Conservation (phyloP, 2,797 vertebrate genomes). For the Artibeus lituratus region DNA sequence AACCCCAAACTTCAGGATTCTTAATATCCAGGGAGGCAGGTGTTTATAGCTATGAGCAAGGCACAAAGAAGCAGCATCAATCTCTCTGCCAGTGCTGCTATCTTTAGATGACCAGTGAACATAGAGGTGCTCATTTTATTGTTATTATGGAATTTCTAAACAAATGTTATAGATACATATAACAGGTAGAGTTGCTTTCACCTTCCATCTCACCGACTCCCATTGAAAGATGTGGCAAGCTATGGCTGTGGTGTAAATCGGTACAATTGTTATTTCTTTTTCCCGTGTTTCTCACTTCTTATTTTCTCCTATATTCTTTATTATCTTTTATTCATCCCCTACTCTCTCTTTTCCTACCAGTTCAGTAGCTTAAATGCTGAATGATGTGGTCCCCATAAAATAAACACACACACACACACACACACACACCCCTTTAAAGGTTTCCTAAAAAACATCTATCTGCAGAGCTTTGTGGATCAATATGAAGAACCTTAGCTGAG, state of each 20-base stretch:
- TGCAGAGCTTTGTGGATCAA: background rate
- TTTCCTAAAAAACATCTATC: background rate
- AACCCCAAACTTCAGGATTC: background rate
- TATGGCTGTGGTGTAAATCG: background rate
- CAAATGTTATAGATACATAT: background rate
- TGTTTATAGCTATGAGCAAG: background rate
- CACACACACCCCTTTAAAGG: background rate
- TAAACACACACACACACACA: background rate
- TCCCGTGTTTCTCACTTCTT: background rate
- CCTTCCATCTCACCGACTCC: background rate
- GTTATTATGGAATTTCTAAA: background rate
- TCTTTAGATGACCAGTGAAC: background rate
- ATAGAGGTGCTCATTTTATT: background rate
- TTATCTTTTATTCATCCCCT: background rate
- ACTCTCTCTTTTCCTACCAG: background rate
- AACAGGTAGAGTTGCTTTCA: background rate
- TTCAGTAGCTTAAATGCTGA: background rate
- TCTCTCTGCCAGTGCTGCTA: background rate
- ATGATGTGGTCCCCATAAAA: background rate
- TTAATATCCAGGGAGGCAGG: background rate
- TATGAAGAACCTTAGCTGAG: background rate
- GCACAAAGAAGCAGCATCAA: accelerated
- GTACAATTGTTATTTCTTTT: background rate
- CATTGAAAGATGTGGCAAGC: background rate
- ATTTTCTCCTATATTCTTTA: background rate